Evolutionary conservation across 1,140 invertebrate species (phyloP), one percentile per base, ranked within the genome.

Genomic region (Euwallacea fornicatus): DNA sequence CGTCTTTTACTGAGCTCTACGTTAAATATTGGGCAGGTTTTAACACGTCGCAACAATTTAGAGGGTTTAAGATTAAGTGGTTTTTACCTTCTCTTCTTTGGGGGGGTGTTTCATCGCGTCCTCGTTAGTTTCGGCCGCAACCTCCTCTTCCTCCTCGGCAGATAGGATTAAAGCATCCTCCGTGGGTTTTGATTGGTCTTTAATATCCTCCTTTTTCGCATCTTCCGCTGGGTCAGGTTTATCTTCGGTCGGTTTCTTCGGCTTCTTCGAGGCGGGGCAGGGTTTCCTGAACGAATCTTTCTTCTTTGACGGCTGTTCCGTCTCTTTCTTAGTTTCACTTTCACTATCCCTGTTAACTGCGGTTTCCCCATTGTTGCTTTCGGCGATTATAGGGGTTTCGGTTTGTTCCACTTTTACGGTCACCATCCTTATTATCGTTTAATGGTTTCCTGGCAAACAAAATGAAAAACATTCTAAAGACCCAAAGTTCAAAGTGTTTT

Each of bases 101-200:
- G 59, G 21, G 42, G 8, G 7, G 11, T 11, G 15, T 46, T 68
- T 68, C 11, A 60, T 58, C 10, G 58, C 42, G 7, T 54, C 69
- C 53, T 72, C 70, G 41, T 54, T 67, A 46, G 70, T 53, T 15
- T 59, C 11, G 7, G 70, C 47, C 11, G 54, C 66, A 41, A 72
- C 16, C 60, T 72, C 70, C 9, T 46, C 64, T 56, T 72, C 70
- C 50, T 72, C 70, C 42, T 66, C 70, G n/a, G 70, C 62, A 43
- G 64, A 72, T 11, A 72, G 44, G 21, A 72, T 61, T 10, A 72
- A 66, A 21, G 44, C 42, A 50, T 58, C 61, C 59, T 71, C 61
- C 13, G 50, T 41, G 13, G 59, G 47, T 60, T 71, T 65, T 10
- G 61, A n/a, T 33, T 43, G 6, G 7, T 60, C 53, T 59, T 42